These are phyloP conservation scores for Cynopterus sphinx DNA, from an alignment of 2,797 vertebrate species.

Conservation along the genomic window DNA sequence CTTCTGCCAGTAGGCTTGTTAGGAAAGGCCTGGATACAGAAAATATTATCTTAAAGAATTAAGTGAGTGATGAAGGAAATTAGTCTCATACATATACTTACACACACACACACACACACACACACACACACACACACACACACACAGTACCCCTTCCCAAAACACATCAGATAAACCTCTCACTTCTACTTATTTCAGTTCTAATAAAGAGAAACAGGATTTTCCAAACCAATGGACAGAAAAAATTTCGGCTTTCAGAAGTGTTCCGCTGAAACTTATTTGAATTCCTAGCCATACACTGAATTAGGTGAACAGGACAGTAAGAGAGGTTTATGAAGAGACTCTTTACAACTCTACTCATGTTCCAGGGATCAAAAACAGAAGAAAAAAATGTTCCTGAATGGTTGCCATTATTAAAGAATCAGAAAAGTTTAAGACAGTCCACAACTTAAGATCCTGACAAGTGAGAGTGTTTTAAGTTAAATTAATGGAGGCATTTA, in stretches of 20 bases:
- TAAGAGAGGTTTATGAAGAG: neutral
- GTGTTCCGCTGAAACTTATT: neutral
- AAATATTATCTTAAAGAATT: conserved; percentile 28
- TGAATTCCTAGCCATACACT: neutral
- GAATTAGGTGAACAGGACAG: neutral
- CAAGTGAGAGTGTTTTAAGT: neutral
- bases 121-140: neutral
- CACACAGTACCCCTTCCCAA: neutral
- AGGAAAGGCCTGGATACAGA: conserved; percentile 27
- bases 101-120: neutral
- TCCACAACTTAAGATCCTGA: neutral
- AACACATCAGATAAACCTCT: conserved; percentile 17
- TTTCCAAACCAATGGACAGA: conserved; percentile 32
- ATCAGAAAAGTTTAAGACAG: conserved; percentile 10
- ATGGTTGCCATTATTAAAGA: neutral
- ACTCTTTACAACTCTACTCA: neutral
- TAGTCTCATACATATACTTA: neutral
- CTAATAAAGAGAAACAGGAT: conserved; percentile 48
- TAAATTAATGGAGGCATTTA: conserved; percentile 33
- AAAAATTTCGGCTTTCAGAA: conserved; percentile 25
- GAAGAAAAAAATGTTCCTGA: neutral
- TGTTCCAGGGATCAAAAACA: conserved; percentile 6
- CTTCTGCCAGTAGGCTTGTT: neutral
- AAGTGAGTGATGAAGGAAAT: neutral
- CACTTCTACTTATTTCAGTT: conserved; percentile 52